Evolutionary conservation across 2,797 vertebrate species (phyloP).

Genomic region (Hipposideros larvatus): DNA sequence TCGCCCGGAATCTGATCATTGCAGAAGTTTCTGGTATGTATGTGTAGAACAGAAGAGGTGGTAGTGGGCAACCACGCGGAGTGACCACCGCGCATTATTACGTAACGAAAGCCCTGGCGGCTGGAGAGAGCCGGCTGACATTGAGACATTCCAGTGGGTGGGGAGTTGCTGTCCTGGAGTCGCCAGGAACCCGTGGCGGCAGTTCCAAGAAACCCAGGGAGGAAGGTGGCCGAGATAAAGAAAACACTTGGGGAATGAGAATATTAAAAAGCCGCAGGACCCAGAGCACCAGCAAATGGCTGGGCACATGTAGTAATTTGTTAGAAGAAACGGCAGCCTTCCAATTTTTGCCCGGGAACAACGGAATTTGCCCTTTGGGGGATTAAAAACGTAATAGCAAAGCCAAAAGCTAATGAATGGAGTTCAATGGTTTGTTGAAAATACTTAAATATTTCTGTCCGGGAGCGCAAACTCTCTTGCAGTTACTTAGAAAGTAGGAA

Average conservation of each 20-base stretch:
- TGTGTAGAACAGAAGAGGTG: not conserved
- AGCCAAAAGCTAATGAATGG: slow-evolving; percentile 64
- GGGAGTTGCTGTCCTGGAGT: slow-evolving; percentile 83
- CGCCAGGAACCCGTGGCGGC: slow-evolving; percentile 72
- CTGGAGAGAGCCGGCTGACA: slow-evolving; percentile 83
- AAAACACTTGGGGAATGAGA: slow-evolving; percentile 56
- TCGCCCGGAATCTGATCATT: not conserved
- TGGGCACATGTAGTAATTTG: slow-evolving; percentile 58
- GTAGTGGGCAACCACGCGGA: not conserved
- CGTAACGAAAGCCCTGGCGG: slow-evolving; percentile 85
- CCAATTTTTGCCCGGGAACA: slow-evolving; percentile 72
- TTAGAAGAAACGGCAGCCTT: slow-evolving; percentile 53
- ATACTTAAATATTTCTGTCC: slow-evolving; percentile 48
- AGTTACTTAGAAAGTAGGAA: slow-evolving; percentile 61
- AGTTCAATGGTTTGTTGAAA: slow-evolving; percentile 37
- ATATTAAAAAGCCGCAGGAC: slow-evolving; percentile 21
- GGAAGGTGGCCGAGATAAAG: slow-evolving; percentile 74
- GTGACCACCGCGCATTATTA: slow-evolving; percentile 81
- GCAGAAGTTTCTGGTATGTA: slow-evolving; percentile 56
- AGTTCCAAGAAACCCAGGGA: slow-evolving; percentile 78
- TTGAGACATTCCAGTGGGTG: slow-evolving; percentile 86
- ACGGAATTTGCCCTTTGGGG: slow-evolving; percentile 57
- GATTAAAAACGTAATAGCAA: slow-evolving; percentile 37
- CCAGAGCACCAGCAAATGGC: slow-evolving; percentile 50
- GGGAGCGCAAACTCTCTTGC: slow-evolving; percentile 67